Evolutionary conservation across 1,140 invertebrate species (phyloP).

Genomic region (Telenomus remus): DNA sequence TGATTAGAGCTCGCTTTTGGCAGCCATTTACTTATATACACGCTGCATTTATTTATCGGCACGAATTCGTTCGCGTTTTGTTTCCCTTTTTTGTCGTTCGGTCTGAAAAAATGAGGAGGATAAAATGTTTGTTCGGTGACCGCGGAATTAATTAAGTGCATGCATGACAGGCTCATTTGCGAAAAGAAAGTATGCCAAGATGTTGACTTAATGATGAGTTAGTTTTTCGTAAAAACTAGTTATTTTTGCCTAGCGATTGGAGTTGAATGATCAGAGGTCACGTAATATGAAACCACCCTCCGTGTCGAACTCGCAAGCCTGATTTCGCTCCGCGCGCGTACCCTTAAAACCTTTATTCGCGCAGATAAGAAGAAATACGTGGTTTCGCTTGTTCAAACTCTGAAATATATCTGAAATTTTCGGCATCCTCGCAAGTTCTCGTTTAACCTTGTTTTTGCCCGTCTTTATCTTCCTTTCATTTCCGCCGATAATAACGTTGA

Average conservation of each 20-base stretch:
- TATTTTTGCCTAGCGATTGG: constrained; percentile 49
- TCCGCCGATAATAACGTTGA: constrained; percentile 17
- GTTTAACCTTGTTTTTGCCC: background rate
- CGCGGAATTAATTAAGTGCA: constrained; percentile 16
- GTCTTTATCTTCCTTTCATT: constrained; percentile 5
- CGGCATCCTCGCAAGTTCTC: constrained; percentile 19
- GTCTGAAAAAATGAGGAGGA: too few relatives aligned
- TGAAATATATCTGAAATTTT: constrained; percentile 48
- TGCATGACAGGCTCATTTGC: constrained; percentile 18
- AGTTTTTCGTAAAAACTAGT: constrained; percentile 50
- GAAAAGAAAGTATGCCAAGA: constrained; percentile 5
- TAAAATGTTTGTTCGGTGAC: too few relatives aligned
- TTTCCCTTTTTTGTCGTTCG: too few relatives aligned
- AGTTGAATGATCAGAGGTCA: constrained; percentile 49
- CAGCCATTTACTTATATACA: constrained; percentile 12
- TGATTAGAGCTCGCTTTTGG: constrained; percentile 33
- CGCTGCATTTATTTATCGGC: constrained; percentile 30
- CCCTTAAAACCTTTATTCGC: constrained; percentile 50
- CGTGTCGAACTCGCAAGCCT: constrained; percentile 45
- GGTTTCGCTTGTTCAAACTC: constrained; percentile 49
- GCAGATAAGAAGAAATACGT: constrained; percentile 55
- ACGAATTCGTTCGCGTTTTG: background rate
- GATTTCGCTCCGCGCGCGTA: constrained; percentile 18
- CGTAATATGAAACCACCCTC: constrained; percentile 51
- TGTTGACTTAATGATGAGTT: constrained; percentile 44